Base-by-base conservation (phyloP, 2,888 invertebrate species). In the Synanthedon myopaeformis region DNA sequence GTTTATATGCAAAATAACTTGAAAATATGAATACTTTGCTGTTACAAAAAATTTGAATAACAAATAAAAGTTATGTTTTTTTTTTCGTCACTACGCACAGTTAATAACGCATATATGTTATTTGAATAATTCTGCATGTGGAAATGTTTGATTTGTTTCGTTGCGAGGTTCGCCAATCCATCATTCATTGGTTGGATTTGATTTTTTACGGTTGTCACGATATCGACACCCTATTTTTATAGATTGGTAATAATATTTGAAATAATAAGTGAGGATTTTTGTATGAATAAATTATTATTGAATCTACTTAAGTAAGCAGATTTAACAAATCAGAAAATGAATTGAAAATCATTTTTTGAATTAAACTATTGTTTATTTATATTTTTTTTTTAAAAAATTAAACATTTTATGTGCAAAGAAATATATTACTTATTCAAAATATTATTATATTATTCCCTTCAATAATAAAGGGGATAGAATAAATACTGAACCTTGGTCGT, bases 1-100 rank as follows among this genome's bases (percentile, higher is more conserved):
- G 79, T 86, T 77, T 85, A 83, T 81, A 86, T 86, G 86, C 79
- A 83, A 86, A 86, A 13, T 45, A 13, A n/a, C 45, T 45, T n/a
- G n/a, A 45, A 14, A 13, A 13, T 14, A 14, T 45, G 45, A 14
- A n/a, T 45, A 35, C 35, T 35, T 35, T 10, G 11, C 13, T 8
- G 71, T 64, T 62, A 70, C 56, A 67, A 65, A 64, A 72, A 72
- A 85, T 85, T 83, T 83, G 81, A 83, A 82, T 77, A 82, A 76
- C 78, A 84, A 85, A 85, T 82, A 68, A 66, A 68, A 68, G 59
- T 61, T 45, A 45, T 82, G 78, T 74, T 76, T 76, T 75, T 80
- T 79, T 83, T 80, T 76, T 76, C 23, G 23, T 23, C 76, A 72
- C 76, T 75, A 76, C 62, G 67, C 61, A 61, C 64, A 71, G 35